phyloP scores from a whole-genome alignment of 2,113 vertebrate genomes.

The Formicarius rufipectus region DNA sequence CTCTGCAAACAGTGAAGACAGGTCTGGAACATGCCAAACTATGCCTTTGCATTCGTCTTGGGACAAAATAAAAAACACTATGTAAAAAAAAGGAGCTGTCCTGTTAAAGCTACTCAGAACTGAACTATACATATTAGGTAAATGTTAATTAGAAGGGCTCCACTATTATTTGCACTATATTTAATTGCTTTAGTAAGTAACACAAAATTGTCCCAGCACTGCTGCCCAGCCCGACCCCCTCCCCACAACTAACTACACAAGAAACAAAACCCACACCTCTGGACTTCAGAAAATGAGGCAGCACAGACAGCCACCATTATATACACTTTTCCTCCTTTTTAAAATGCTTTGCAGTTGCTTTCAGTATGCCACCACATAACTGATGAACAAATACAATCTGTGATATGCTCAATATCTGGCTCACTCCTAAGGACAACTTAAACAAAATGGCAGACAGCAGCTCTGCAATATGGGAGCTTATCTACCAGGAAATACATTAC shows the following conservation, averaged over 20 bases:
- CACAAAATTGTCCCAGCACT: not conserved
- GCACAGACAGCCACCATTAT: not conserved
- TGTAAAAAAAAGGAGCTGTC: not conserved
- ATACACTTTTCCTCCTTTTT: not conserved
- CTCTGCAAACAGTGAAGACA: not conserved
- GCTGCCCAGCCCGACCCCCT: fast-evolving
- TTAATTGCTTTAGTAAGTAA: not conserved
- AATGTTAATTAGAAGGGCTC: not conserved
- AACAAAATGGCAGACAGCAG: not conserved
- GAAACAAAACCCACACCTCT: not conserved
- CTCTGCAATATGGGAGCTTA: not conserved
- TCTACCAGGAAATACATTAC: not conserved
- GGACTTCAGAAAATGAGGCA: not conserved
- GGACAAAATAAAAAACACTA: not conserved
- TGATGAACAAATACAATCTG: not conserved
- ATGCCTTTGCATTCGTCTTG: not conserved
- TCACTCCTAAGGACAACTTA: not conserved
- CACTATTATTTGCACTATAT: not conserved
- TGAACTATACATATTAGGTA: not conserved
- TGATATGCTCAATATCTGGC: not conserved
- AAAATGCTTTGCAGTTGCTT: not conserved
- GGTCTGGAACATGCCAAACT: not conserved
- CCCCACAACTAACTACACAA: not conserved
- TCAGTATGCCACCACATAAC: not conserved
- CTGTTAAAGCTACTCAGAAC: not conserved